Base-by-base conservation (phyloP, 92 coral and sea anemone species). In the Actinernus sp. region DNA sequence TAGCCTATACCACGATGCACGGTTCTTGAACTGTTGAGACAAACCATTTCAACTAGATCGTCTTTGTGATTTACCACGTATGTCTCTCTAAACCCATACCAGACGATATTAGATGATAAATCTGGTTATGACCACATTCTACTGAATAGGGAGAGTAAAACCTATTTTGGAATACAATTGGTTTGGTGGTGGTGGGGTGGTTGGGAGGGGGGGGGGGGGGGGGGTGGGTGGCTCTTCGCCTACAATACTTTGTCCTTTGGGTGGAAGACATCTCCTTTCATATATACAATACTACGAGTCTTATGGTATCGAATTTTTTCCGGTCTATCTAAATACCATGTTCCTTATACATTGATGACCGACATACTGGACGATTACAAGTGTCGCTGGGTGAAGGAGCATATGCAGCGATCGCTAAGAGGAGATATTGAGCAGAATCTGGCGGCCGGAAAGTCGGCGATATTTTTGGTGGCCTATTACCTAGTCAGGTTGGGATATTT, bases 151-250 rank as follows among this genome's bases (percentile, higher is more conserved):
- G 87, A 63, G 1, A 68, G 78, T 41, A 41, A 49, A 49, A 78
- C 57, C 5, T 68, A 43, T 59, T 68, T 78, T 58, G 78, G 71
- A 0, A 44, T 78, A 19, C 49, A 78, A 32, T 78, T n/a, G n/a
- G n/a, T n/a, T n/a, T n/a, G n/a, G n/a, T n/a, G n/a, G n/a, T n/a
- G n/a, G n/a, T n/a, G n/a, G n/a, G n/a, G n/a, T n/a, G n/a, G n/a
- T n/a, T n/a, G n/a, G n/a, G n/a, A n/a, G n/a, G n/a, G n/a, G n/a
- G n/a, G n/a, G n/a, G n/a, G n/a, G n/a, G n/a, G n/a, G n/a, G n/a
- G 78, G 85, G 85, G 85, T 2, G 78, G 65, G 16, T 78, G 78
- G 85, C 68, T 43, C 34, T 68, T 78, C 49, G 64, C 69, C 3
- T 50, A 45, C 39, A 57, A 63, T 54, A 68, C 79, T 23, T 38